Evolutionary conservation across 1,140 invertebrate species (phyloP), one percentile per base, ranked within the genome.

Genomic region (Cotesia chilonis): DNA sequence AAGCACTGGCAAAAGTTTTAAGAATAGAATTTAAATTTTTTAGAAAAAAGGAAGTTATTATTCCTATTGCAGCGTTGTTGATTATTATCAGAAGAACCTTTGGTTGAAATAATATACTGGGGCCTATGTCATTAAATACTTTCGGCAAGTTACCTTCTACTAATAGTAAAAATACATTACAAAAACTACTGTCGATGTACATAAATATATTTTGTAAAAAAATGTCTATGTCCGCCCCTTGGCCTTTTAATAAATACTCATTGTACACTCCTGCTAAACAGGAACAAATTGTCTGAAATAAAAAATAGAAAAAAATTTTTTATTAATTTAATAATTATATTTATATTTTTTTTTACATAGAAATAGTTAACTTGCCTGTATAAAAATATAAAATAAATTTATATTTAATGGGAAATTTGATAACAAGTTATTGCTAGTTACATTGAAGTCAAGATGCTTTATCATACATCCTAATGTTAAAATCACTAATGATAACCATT

Each of bases 231-330:
- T 93, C 90, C 10, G 91, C 90, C 36, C 94, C 94, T 75, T 92
- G 91, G 37, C 91, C 91, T 89, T 99, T 99, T 0, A 99, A 86
- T 52, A 99, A 87, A 87, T 96, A 97, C 85, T 99, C 97, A 85
- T 98, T 98, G 83, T 98, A 99, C 9, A 98, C 97, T 14, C 97
- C 96, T 12, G 97, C 97, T 76, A 97, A 87, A 76, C 96, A 98
- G 0, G 96, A 98, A 78, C 94, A 97, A 72, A 97, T 91, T 37
- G 95, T 93, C 90, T 98, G 92, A 54, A 94, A 90, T 75, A 78
- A 77, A 28, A 77, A 17, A 17, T 17, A 17, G 17, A 17, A 63
- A 60, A 75, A 76, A 1, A 80, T 76, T n/a, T 78, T 66, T 70
- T 61, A 9, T 14, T 47, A 41, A 41, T 47, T 14, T 41, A 60